Evolutionary conservation across 2,888 invertebrate species (phyloP).

Genomic region (Aporophyla nigra): DNA sequence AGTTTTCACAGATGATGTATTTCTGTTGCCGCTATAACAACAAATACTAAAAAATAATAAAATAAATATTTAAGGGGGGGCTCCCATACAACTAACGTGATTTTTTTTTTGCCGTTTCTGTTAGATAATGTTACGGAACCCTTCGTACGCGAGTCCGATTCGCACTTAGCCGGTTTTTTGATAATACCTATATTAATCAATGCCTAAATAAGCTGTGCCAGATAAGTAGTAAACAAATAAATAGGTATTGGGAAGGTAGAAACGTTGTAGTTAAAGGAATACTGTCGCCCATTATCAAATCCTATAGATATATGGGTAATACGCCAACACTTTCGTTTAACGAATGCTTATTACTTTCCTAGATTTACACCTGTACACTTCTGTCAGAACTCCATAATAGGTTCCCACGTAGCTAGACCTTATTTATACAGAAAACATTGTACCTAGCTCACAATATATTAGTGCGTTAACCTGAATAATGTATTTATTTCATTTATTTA

Average conservation of each 20-base stretch:
- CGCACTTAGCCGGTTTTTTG: no score
- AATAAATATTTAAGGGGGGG: no score
- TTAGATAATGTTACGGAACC: no score
- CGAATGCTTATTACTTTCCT: not conserved
- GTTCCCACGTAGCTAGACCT: not conserved
- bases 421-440: not conserved
- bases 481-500: not conserved
- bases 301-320: not conserved
- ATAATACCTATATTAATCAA: not conserved
- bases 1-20: no score
- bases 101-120: no score
- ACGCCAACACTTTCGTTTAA: not conserved
- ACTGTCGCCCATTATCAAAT: not conserved
- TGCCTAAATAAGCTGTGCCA: no score
- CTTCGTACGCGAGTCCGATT: no score
- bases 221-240: not conserved
- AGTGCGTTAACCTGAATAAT: not conserved
- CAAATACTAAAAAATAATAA: no score
- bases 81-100: no score
- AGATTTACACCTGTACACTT: not conserved
- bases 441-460: not conserved
- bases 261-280: not conserved
- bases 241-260: not conserved
- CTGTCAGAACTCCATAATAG: not conserved
- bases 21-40: no score